A percentile compares a stretch with the other conserved stretches of the same genome.
Conservation (phyloP, 2,113 vertebrate species). For the Tupaia chinensis region DNA sequence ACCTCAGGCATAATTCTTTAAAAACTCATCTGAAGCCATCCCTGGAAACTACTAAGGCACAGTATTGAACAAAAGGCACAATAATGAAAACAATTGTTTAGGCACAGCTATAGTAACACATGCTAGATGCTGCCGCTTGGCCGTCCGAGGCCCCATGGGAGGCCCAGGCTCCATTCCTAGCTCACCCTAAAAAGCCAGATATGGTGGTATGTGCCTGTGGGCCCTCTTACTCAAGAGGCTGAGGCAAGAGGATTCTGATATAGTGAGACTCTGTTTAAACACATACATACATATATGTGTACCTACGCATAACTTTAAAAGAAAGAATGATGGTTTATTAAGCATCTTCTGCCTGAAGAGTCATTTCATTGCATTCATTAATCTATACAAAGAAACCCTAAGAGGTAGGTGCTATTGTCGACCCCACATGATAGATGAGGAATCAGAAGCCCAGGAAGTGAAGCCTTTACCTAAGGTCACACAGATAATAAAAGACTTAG, state of each 20-base stretch:
- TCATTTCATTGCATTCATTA: background rate
- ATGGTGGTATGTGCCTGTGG: no score
- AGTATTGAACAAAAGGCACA: background rate
- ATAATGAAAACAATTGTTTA: background rate
- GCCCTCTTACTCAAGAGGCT: no score
- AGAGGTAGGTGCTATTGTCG: no score
- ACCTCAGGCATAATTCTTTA: background rate
- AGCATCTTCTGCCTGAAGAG: background rate
- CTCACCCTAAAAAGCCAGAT: no score
- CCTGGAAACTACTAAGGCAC: background rate
- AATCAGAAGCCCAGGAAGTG: background rate
- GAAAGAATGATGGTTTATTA: background rate
- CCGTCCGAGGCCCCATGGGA: no score
- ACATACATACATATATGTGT: no score
- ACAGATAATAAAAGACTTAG: background rate
- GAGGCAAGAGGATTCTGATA: no score
- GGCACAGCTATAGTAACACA: no score
- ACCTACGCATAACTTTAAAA: no score
- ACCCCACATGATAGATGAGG: background rate
- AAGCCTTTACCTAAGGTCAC: background rate
- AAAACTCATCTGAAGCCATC: background rate
- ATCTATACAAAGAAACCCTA: background rate
- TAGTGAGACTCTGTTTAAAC: no score
- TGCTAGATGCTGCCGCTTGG: no score
- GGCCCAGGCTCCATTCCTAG: no score